A percentile compares a stretch with the other conserved stretches of the same genome.
Conservation (phyloP, 2,888 invertebrate species). For the Nomada flava region DNA sequence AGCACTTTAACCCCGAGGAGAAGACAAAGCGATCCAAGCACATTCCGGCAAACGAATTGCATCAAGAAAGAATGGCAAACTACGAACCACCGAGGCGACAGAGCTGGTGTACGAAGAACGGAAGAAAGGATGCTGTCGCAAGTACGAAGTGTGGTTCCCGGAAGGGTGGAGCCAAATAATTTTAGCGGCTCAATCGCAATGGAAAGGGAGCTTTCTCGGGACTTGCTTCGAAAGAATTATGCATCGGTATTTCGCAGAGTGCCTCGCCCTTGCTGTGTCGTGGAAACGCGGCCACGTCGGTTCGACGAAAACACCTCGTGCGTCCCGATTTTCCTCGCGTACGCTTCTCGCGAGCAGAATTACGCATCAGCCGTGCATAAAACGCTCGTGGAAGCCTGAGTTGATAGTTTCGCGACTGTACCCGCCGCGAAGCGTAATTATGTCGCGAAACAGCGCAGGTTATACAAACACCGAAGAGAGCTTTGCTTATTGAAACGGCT, state of each 20-base stretch:
- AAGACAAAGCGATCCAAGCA: conserved; percentile 17
- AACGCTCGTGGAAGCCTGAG: conserved; percentile 49
- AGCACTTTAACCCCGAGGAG: not conserved
- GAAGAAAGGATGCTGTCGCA: conserved; percentile 2
- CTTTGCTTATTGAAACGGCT: conserved; percentile 23
- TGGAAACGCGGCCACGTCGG: conserved; percentile 60
- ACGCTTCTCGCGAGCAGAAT: not conserved
- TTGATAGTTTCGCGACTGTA: conserved; percentile 54
- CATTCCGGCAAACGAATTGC: conserved; percentile 10
- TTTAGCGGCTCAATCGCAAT: conserved; percentile 74
- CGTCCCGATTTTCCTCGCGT: conserved; percentile 31
- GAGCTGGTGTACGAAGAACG: not conserved
- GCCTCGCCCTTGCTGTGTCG: conserved; percentile 65
- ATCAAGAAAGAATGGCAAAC: not conserved
- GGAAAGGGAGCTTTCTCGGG: conserved; percentile 70
- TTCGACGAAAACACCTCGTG: conserved; percentile 35
- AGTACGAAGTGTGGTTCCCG: conserved; percentile 23
- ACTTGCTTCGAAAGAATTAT: conserved; percentile 73
- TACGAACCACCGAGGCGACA: not conserved
- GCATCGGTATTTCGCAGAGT: conserved; percentile 71
- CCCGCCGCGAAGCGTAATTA: conserved; percentile 43
- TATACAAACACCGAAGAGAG: not conserved
- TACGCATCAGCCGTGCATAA: conserved; percentile 36
- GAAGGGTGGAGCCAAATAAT: conserved; percentile 73
- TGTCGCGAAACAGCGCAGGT: conserved; percentile 32